Evolutionary conservation across 2,113 vertebrate species (phyloP), one percentile per base, ranked within the genome.

Genomic region (Ondatra zibethicus): DNA sequence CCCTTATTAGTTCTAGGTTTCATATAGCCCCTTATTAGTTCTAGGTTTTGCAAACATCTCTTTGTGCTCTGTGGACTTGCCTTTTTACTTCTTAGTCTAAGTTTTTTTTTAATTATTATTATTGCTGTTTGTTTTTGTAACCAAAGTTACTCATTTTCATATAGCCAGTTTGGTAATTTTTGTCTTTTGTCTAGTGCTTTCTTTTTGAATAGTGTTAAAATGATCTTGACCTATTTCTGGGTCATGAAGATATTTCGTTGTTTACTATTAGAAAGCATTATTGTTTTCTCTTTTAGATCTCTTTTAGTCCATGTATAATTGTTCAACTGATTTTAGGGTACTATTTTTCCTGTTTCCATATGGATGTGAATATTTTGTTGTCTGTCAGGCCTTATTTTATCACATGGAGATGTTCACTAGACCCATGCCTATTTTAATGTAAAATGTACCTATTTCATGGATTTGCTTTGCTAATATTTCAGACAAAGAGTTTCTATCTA

Each of bases 281-380:
- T 45, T 88, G 8, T 33, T 95, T 94, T 94, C 47, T 77, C 77
- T 42, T 81, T 89, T 92, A 81, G 52, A 50, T 42, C 42, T 78
- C 23, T 58, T 58, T 58, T 1, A 73, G 29, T 61, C 55, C 63
- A 86, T 58, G 29, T 93, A 65, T 29, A 91, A 87, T 52, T 89
- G 76, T 91, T 81, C 31, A 39, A 88, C 65, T 94, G 23, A 94
- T 93, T 94, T 88, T 78, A 47, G 11, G 75, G 88, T 14, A 68
- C 58, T 25, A 52, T 92, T 80, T 81, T 93, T 66, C 85, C 61
- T 96, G 31, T 73, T 95, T 88, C 52, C 39, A 78, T 89, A 21
- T 27, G n/a, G 50, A 89, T 75, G 63, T 93, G 50, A 70, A 86
- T 93, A 95, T 58, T 89, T 93, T 47, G 39, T 92, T 89, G 16